Base-by-base conservation (phyloP, 2,113 vertebrate species). In the Eublepharis macularius region DNA sequence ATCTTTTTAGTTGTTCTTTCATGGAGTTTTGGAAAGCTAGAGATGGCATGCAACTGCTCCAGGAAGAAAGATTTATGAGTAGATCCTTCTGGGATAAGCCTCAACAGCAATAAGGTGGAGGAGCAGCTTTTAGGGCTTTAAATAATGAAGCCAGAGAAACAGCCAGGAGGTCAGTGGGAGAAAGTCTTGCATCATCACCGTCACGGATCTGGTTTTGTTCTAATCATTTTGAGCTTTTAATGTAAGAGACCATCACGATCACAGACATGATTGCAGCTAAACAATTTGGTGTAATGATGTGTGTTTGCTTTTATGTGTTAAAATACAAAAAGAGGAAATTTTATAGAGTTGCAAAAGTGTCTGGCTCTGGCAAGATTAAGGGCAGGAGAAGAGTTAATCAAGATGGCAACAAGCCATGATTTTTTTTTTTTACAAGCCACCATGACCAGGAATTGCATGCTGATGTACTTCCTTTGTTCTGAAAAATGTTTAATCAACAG, bases 41-140 rank as follows among this genome's bases (percentile, higher is more conserved):
- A 29, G 32, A 34, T 60, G 9, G 39, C 26, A 17, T 65, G 54
- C 54, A 57, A 45, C 51, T 32, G 34, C 6, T 41, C 57, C 16
- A 24, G 29, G 11, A 57, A 83, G 54, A 41, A 82, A 63, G 54
- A 65, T 83, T 83, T 83, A 49, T 4, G 10, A 66, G 41, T 41
- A 76, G 57, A 76, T 65, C 72, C 54, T 49, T 43, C 70, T 75
- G 82, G 72, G 82, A 83, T 83, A 83, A 83, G 81, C 54, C 70
- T 75, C 65, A 60, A 70, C 81, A 75, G 75, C 51, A 74, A 83
- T 54, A 47, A 75, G 54, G 76, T 63, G 66, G 57, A 63, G 29
- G 82, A 54, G 57, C 32, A 66, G 73, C 82, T 76, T 76, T 65
- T 57, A 36, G 47, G 60, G 60, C 21, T 72, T 72, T 72, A 54